Base-by-base conservation (phyloP, 2,888 invertebrate species). In the Apodemia zela region DNA sequence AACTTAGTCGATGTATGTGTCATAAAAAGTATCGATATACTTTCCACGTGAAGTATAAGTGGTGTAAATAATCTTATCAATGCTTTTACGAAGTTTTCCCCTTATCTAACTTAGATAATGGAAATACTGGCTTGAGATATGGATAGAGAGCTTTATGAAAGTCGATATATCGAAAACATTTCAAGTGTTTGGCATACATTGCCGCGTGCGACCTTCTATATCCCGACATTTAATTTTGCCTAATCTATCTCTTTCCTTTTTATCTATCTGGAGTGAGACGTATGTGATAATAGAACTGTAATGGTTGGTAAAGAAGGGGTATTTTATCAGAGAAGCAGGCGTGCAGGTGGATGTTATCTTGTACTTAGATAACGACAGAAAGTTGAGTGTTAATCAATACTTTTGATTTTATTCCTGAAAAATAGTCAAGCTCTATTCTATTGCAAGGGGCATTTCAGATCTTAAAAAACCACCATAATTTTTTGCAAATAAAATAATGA, bases 51-150 rank as follows among this genome's bases (percentile, higher is more conserved):
- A 17, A 66, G 63, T 60, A 62, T 68, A 73, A 72, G 75, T 70
- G 70, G 72, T 76, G 72, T 42, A 15, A 0, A 75, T 72, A 72
- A 65, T 73, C 68, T 82, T 87, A 89, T 88, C 87, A 75, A 80
- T 78, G 87, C 88, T 88, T 87, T 88, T 82, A 87, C 84, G 76
- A 80, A 81, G 81, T 80, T 71, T 70, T 69, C 73, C 69, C 73
- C 79, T 87, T 87, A 87, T 85, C 84, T 78, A 45, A 45, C 76
- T 82, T 78, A 83, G 87, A 87, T 88, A 87, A 80, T 76, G 78
- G 78, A 17, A 62, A 79, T 78, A 81, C 79, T 85, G 80, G 89
- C 85, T 89, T 89, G 89, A 90, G 89, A 88, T 89, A 89, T 79
- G 78, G 74, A 69, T 69, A 79, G 77, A 83, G 80, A 82, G 85